Evolutionary conservation across 2,888 invertebrate species (phyloP), one percentile per base, ranked within the genome.

Genomic region (Lasioglossum marginatum): DNA sequence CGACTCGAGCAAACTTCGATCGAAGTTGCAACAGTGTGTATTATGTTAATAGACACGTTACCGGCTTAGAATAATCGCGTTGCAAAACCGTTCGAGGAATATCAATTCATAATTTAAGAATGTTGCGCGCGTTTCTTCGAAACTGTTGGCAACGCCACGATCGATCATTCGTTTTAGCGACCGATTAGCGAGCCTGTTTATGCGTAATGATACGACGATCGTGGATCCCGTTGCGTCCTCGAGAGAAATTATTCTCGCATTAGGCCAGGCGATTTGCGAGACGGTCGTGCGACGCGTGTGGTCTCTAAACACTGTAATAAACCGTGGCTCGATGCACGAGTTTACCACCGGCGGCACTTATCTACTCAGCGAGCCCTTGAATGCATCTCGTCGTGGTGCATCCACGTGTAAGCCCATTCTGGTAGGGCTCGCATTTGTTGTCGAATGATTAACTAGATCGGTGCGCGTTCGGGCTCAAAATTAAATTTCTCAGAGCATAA

Each of bases 211-310:
- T 37, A 68, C 34, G 68, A 4, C 68, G 37, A 68, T 34, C 68
- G 37, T 37, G 68, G 23, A 68, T 68, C 68, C 68, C 68, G 68
- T 68, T 37, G 57, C 60, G 76, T 60, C 75, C 75, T 37, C 43
- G 43, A 74, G 77, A 37, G 60, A 86, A 78, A 87, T 87, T 86
- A 82, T 87, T 78, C 85, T 82, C 77, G 48, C 85, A 80, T 87
- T 80, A 86, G 48, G 68, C 57, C 40, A 70, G 70, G n/a, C 70
- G 70, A 72, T 77, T 76, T 82, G 77, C 82, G 73, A 43, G 72
- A 71, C 52, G 43, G 12, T 52, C 45, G 10, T 70, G 19, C 79
- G n/a, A 40, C 68, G 78, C 57, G 86, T 82, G 77, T 72, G 86
- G 82, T 66, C 86, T 68, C 10, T n/a, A 40, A 57, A 80, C 71